phyloP scores from a whole-genome alignment of 1,140 invertebrate species.

The Stegodyphus mimosarum region DNA sequence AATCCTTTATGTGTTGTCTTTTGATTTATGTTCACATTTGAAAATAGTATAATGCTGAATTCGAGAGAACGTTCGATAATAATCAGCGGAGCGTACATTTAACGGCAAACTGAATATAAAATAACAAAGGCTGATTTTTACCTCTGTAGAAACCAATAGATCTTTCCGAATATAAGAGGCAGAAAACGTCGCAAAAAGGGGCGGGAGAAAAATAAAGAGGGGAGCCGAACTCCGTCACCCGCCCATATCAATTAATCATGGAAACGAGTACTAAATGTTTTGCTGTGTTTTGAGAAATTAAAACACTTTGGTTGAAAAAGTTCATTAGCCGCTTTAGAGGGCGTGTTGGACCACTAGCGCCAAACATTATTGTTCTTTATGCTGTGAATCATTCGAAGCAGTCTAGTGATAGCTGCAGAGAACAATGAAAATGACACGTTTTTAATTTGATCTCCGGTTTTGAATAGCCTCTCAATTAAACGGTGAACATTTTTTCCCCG shows the following conservation, averaged over 20 bases:
- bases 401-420: conserved; percentile 22
- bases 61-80: too few relatives aligned
- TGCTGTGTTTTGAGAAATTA: conserved; percentile 21
- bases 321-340: conserved; percentile 35
- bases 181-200: too few relatives aligned
- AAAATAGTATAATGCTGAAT: too few relatives aligned
- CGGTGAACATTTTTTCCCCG: conserved; percentile 6
- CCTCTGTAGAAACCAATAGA: too few relatives aligned
- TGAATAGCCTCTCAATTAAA: conserved; percentile 30
- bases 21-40: too few relatives aligned
- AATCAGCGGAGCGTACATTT: too few relatives aligned
- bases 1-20: too few relatives aligned
- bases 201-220: too few relatives aligned
- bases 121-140: too few relatives aligned
- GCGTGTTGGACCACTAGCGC: background rate
- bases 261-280: conserved; percentile 32
- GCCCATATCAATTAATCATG: conserved; percentile 24
- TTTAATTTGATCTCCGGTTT: conserved; percentile 41
- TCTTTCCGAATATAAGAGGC: too few relatives aligned
- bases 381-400: background rate
- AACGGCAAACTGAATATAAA: too few relatives aligned
- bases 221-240: background rate
- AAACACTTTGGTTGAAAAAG: conserved; percentile 40
- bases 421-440: conserved; percentile 48
- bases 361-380: conserved; percentile 22